Conservation (phyloP, 2,888 invertebrate species). For the Archaeoteleia sp. region DNA sequence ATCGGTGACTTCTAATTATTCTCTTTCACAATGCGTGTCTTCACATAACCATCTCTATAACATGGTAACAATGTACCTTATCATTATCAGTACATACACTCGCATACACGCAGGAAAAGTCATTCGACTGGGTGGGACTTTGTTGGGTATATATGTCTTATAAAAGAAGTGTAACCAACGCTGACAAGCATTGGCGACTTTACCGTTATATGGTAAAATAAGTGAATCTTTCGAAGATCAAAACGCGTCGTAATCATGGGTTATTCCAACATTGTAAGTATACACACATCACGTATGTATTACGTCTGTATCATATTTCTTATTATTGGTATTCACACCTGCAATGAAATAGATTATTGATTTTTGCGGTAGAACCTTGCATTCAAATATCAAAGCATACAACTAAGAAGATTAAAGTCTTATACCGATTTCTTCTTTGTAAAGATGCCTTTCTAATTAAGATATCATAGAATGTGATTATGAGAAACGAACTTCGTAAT, state of each 20-base stretch:
- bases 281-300: conserved; percentile 13
- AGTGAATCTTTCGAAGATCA: conserved; percentile 26
- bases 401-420: no score
- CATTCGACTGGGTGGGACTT: conserved; percentile 28
- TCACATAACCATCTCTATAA: conserved; percentile 45
- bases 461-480: no score
- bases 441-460: no score
- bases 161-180: conserved; percentile 35
- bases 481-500: no score
- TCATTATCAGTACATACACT: conserved; percentile 37
- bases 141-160: conserved; percentile 24
- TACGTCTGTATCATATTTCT: conserved; percentile 15
- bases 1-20: conserved; percentile 42
- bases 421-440: no score
- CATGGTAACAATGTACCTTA: conserved; percentile 44
- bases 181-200: conserved; percentile 28
- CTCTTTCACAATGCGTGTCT: conserved; percentile 47
- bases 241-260: conserved; percentile 34
- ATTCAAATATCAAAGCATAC: conserved; percentile 39
- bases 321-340: conserved; percentile 23
- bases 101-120: conserved; percentile 42
- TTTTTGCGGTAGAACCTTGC: conserved; percentile 17
- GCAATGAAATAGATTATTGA: conserved; percentile 40
- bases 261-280: conserved; percentile 42
- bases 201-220: conserved; percentile 29